Conservation (phyloP, 2,888 invertebrate species). For the Steromphala cineraria region DNA sequence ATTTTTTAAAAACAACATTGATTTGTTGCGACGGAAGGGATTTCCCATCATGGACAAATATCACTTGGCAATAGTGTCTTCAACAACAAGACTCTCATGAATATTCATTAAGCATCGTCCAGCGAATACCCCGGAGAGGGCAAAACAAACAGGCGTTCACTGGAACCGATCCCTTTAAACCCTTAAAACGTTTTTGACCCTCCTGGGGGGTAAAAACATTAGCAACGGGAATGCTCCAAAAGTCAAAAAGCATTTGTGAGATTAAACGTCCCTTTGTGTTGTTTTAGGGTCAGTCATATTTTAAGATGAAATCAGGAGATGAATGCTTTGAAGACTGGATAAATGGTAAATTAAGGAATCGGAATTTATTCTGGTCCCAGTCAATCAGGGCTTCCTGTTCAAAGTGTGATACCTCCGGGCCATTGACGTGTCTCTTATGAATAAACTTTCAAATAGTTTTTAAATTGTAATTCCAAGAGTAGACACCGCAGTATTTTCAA, state of each 20-base stretch:
- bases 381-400: too few relatives aligned
- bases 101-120: background rate
- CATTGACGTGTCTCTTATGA: too few relatives aligned
- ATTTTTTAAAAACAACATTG: background rate
- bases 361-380: too few relatives aligned
- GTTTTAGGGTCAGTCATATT: background rate
- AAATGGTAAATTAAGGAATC: too few relatives aligned
- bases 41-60: background rate
- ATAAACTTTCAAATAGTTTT: too few relatives aligned
- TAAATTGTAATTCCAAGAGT: too few relatives aligned
- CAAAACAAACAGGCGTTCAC: constrained; percentile 2
- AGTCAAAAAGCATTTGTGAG: constrained; percentile 2
- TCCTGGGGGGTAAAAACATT: background rate
- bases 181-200: constrained; percentile 8
- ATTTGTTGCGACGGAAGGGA: background rate
- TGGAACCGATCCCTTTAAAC: background rate
- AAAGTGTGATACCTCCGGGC: too few relatives aligned
- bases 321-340: too few relatives aligned
- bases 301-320: background rate
- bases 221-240: background rate
- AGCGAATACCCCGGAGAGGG: background rate
- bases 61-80: background rate
- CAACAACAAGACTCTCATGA: background rate
- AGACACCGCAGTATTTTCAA: too few relatives aligned
- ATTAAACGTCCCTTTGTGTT: background rate